phyloP scores from a whole-genome alignment of 37 sponge, comb jelly and placozoan genomes.

The Bolinopsis microptera region DNA sequence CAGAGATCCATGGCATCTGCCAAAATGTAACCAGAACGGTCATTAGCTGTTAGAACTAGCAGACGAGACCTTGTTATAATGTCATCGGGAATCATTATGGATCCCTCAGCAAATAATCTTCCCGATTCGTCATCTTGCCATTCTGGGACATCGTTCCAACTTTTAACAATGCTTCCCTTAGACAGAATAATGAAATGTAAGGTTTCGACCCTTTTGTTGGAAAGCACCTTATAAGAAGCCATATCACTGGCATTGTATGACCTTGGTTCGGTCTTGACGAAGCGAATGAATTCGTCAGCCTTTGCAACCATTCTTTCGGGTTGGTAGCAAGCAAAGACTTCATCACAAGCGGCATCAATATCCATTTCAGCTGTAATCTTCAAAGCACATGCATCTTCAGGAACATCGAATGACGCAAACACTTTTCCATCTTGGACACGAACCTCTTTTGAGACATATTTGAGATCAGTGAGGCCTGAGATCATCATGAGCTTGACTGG shows the following conservation, averaged over 20 bases:
- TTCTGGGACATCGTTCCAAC: background rate
- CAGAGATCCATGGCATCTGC: slow-evolving; percentile 9
- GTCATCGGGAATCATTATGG: background rate
- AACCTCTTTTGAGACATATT: slow-evolving; percentile 23
- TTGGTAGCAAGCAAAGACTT: slow-evolving; percentile 41
- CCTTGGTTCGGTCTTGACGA: slow-evolving; percentile 1
- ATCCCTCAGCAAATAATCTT: too few relatives aligned
- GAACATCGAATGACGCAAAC: slow-evolving; percentile 34
- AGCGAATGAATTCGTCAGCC: background rate
- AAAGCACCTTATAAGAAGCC: background rate
- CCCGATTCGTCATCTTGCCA: background rate
- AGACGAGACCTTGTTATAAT: background rate
- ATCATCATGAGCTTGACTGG: slow-evolving; percentile 26
- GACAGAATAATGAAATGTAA: background rate
- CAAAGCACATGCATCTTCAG: slow-evolving; percentile 49
- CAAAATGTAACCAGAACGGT: background rate
- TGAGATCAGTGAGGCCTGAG: background rate
- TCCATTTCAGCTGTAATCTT: slow-evolving; percentile 57
- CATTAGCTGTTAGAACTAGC: background rate
- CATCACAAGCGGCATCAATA: slow-evolving; percentile 12
- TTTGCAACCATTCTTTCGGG: slow-evolving; percentile 50
- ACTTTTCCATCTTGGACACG: slow-evolving; percentile 9
- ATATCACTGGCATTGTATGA: background rate
- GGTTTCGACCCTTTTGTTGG: background rate
- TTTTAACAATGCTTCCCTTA: slow-evolving; percentile 30